These are phyloP conservation scores for Dasypogon diadema DNA, from an alignment of 2,888 invertebrate species.

Conservation along the genomic window DNA sequence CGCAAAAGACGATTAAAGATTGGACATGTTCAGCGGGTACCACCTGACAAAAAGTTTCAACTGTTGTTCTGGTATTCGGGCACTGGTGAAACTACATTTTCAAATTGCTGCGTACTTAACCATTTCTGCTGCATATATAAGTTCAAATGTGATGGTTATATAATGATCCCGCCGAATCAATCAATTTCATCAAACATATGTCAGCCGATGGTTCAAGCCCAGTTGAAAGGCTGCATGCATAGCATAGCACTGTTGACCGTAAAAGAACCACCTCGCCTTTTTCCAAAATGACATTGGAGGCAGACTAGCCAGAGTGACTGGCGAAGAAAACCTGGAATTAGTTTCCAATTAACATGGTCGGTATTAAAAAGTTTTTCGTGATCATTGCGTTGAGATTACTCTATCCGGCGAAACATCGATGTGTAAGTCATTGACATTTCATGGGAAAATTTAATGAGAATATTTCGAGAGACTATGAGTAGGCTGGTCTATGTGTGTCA, in stretches of 20 bases:
- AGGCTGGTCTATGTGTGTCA: too few relatives aligned
- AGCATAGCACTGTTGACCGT: not conserved
- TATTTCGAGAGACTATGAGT: too few relatives aligned
- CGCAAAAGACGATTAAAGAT: constrained; percentile 50
- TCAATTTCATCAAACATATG: constrained; percentile 51
- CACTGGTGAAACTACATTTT: too few relatives aligned
- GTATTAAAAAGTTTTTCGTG: constrained; percentile 47
- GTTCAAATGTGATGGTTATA: constrained; percentile 38
- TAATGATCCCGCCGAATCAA: constrained; percentile 51
- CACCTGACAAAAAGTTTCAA: constrained; percentile 37
- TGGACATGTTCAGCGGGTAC: constrained; percentile 44
- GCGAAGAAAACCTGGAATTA: constrained; percentile 52
- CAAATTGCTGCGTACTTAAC: too few relatives aligned
- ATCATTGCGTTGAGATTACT: constrained; percentile 38
- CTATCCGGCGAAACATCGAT: constrained; percentile 1
- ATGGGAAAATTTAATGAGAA: constrained; percentile 5
- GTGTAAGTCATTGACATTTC: not conserved
- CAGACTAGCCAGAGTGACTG: constrained; percentile 28
- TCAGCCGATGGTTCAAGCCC: constrained; percentile 23
- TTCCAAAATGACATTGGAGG: constrained; percentile 41
- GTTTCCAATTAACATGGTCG: constrained; percentile 53
- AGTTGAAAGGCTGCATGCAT: not conserved
- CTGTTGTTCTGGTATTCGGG: too few relatives aligned
- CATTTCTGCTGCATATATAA: too few relatives aligned
- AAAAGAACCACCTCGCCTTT: constrained; percentile 26